A percentile compares a stretch with the other conserved stretches of the same genome.
Conservation (phyloP, 2,797 vertebrate genomes). For the Distichodus sexfasciatus region DNA sequence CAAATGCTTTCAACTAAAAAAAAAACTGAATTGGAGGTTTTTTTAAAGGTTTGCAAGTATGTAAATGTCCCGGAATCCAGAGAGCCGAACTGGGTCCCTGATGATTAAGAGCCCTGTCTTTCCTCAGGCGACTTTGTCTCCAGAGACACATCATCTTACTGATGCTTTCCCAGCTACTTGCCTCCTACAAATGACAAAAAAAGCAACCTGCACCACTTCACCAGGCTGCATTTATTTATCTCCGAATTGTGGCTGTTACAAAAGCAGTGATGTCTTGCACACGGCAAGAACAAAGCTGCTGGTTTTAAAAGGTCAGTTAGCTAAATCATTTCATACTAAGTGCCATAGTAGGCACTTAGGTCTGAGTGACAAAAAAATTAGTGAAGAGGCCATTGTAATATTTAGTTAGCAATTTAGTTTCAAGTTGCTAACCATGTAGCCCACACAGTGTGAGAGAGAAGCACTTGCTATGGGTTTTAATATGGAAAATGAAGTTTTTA, state of each 20-base stretch:
- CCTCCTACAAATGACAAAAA: constrained; percentile 61
- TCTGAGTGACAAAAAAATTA: constrained; percentile 5
- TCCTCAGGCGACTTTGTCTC: constrained; percentile 61
- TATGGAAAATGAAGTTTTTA: constrained; percentile 52
- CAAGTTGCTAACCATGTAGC: constrained; percentile 27
- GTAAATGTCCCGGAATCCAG: constrained; percentile 60
- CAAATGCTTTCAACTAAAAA: constrained; percentile 5
- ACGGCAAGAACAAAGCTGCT: background rate
- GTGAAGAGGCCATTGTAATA: constrained; percentile 37
- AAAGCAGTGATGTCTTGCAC: background rate
- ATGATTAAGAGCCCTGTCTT: constrained; percentile 71
- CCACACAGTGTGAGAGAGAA: constrained; percentile 43
- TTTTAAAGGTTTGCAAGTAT: constrained; percentile 66
- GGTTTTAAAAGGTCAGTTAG: constrained; percentile 11
- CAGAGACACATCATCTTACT: constrained; percentile 70
- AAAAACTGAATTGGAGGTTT: too few species aligned
- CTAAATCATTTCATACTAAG: background rate
- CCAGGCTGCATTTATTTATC: constrained; percentile 37
- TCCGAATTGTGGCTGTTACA: constrained; percentile 22
- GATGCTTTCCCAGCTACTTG: constrained; percentile 64
- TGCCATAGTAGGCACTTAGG: constrained; percentile 2
- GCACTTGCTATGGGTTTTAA: constrained; percentile 34
- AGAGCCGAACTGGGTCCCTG: constrained; percentile 67
- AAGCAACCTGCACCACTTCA: background rate
- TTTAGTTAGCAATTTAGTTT: constrained; percentile 40